Conservation (phyloP, 2,888 invertebrate genomes). For the Acanthococcus lagerstroemiae region DNA sequence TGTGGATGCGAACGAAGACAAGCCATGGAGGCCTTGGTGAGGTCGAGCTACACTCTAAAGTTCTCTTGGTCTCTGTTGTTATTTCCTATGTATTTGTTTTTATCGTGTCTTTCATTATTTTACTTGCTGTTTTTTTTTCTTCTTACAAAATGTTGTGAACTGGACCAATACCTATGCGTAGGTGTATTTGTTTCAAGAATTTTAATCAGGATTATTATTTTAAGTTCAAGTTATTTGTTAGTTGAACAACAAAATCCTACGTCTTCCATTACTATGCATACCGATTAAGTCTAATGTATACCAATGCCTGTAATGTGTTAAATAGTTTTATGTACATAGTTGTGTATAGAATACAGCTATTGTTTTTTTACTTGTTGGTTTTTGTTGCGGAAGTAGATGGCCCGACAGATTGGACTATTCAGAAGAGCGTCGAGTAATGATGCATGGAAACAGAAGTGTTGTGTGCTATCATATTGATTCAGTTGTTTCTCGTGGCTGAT, state of each 20-base stretch:
- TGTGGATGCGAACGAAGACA: not conserved
- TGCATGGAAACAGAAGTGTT: no score
- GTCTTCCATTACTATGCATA: slow-evolving; percentile 7
- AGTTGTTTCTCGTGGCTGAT: no score
- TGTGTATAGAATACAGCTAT: not conserved
- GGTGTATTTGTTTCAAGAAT: no score
- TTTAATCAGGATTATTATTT: no score
- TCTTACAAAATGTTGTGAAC: not conserved
- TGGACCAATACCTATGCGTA: no score
- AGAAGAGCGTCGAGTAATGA: no score
- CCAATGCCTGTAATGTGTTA: not conserved
- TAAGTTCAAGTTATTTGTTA: no score
- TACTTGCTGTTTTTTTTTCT: not conserved
- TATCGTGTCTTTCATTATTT: not conserved
- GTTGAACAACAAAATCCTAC: slow-evolving; percentile 3
- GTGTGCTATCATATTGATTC: no score
- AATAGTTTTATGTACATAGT: not conserved
- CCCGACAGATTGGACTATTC: no score
- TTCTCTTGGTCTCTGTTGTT: not conserved
- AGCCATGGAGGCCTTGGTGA: slow-evolving; percentile 26
- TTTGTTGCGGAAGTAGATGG: no score
- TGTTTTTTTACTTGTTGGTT: not conserved
- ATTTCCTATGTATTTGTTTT: not conserved
- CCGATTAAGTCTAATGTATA: not conserved
- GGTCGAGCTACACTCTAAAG: not conserved